Percentiles rank a stretch among this genome's conserved stretches.
Evolutionary conservation across 2,888 invertebrate genomes (phyloP).

Genomic region (Monochamus alternatus): DNA sequence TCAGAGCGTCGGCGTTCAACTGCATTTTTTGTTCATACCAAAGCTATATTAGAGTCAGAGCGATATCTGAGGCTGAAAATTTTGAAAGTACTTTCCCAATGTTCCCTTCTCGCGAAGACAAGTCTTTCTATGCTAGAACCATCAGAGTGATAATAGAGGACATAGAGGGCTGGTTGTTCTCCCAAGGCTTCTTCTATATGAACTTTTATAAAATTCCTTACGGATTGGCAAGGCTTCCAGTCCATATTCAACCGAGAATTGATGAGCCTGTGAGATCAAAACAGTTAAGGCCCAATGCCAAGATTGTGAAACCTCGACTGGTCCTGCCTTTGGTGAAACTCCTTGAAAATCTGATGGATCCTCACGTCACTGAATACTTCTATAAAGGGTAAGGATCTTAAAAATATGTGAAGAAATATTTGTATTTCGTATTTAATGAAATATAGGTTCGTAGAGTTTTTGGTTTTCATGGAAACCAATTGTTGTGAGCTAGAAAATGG

Average conservation of each 20-base stretch:
- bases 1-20: conserved; percentile 63
- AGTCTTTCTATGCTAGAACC: conserved; percentile 53
- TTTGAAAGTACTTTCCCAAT: conserved; percentile 55
- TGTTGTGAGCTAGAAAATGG: no score
- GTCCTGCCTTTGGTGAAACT: conserved; percentile 62
- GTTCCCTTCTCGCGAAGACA: conserved; percentile 55
- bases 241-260: conserved; percentile 35
- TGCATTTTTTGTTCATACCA: conserved; percentile 64
- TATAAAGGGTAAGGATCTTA: conserved; percentile 45
- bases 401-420: no score
- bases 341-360: conserved; percentile 61
- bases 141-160: conserved; percentile 59
- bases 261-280: neutral
- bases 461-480: no score
- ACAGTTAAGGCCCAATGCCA: no score
- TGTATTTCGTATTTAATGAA: no score
- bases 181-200: conserved; percentile 62
- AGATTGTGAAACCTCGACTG: conserved; percentile 35
- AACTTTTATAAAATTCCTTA: conserved; percentile 62
- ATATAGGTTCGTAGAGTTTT: no score
- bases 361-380: conserved; percentile 53
- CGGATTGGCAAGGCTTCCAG: conserved; percentile 53
- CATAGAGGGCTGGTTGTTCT: conserved; percentile 69
- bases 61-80: neutral
- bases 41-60: neutral